Evolutionary conservation across 2,888 invertebrate species (phyloP), one percentile per base, ranked within the genome.

Genomic region (Agapetus fuscipes): DNA sequence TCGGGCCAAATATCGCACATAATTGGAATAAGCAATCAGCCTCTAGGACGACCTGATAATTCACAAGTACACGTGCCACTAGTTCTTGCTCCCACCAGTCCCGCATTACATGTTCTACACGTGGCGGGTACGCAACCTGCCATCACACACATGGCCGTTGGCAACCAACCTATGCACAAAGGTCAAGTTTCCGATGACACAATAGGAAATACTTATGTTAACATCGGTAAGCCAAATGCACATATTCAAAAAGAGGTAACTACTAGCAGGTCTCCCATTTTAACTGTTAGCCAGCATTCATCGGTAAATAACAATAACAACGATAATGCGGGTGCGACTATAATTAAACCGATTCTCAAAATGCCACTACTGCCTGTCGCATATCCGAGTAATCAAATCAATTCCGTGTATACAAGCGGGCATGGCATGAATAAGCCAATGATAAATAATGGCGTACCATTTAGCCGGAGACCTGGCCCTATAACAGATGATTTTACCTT

Each of bases 221-320:
- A 63, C 52, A 64, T 64, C 41, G 61, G 60, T 17, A 62, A 62
- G 50, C 58, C 62, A 1, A 61, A 64, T 49, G 63, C 64, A 3
- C 60, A 63, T 43, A 55, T 64, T 39, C 59, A 63, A 46, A 52
- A 46, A 36, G 46, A 48, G 30, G 35, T 43, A 7, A 43, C 43
- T 7, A 47, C 42, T 2, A 29, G 28, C 10, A 29, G 28, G 24
- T 28, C 44, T 5, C 27, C 30, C n/a, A 16, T 39, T n/a, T 11
- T 17, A 17, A 41, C 33, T 3, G 30, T 32, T 5, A 37, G 37
- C 30, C 32, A 57, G 39, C 59, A 62, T 33, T 55, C 54, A 11
- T 59, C 58, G 2, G 61, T 60, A 13, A 56, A 57, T 43, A 57
- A 49, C 25, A 56, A 57, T 43, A 57, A 49, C 25, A 52, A 11